Percentiles rank a stretch among this genome's conserved stretches.
Conservation (phyloP, 2,888 invertebrate species). For the Sepioteuthis lessoniana region DNA sequence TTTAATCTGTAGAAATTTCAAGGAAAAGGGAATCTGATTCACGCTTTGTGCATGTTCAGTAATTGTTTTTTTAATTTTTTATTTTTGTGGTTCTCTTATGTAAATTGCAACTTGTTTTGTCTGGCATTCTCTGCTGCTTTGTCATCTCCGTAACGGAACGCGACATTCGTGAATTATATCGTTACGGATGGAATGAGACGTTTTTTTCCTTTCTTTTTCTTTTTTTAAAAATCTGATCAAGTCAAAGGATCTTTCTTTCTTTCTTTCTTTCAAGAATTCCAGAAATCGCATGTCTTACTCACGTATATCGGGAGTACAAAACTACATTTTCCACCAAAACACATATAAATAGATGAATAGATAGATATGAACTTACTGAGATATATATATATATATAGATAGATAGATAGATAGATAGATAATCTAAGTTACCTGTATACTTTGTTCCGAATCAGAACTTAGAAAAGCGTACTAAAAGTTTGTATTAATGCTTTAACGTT, state of each 20-base stretch:
- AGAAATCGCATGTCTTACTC: not conserved
- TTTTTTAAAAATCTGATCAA: too few relatives aligned
- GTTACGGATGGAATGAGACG: not conserved
- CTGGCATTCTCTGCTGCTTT: not conserved
- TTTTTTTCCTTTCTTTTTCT: not conserved
- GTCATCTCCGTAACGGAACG: not conserved
- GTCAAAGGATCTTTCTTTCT: too few relatives aligned
- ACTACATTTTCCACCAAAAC: not conserved
- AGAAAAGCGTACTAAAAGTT: too few relatives aligned
- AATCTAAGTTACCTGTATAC: too few relatives aligned
- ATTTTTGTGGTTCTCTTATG: not conserved
- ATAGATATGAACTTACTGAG: too few relatives aligned
- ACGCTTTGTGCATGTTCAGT: not conserved
- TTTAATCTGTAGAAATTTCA: not conserved
- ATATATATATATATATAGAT: too few relatives aligned
- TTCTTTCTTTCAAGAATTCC: too few relatives aligned
- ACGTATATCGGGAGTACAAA: not conserved
- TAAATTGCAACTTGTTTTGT: constrained; percentile 14
- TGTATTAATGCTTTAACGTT: too few relatives aligned
- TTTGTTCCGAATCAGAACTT: too few relatives aligned
- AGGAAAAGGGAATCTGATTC: not conserved
- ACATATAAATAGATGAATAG: too few relatives aligned
- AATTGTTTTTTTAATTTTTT: not conserved
- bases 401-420: too few relatives aligned
- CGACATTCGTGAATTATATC: not conserved